Conservation (phyloP, 2,888 invertebrate species). For the Pilophorus perplexus region DNA sequence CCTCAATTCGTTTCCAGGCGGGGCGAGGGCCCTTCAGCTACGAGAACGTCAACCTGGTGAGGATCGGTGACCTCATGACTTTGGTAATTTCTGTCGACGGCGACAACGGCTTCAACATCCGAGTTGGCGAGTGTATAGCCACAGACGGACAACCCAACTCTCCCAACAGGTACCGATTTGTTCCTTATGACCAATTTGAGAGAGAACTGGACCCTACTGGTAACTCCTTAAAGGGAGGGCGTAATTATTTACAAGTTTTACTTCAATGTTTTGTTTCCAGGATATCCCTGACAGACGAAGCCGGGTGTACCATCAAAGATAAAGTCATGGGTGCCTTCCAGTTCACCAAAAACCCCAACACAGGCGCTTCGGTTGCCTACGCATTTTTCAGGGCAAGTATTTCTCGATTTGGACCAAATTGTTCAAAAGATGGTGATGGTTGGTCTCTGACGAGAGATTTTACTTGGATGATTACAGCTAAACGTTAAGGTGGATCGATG, state of each 20-base stretch:
- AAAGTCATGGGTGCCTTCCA: conserved; percentile 79
- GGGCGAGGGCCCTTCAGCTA: conserved; percentile 76
- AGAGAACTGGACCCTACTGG: too few relatives aligned
- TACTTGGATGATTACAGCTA: too few relatives aligned
- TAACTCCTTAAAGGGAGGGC: too few relatives aligned
- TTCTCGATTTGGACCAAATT: too few relatives aligned
- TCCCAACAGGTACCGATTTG: conserved; percentile 51
- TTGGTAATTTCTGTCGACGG: conserved; percentile 76
- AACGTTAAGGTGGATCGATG: too few relatives aligned
- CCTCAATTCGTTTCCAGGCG: too few relatives aligned
- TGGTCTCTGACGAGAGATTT: too few relatives aligned
- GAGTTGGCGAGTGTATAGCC: conserved; percentile 72
- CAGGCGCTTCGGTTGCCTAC: conserved; percentile 70
- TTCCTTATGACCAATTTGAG: too few relatives aligned
- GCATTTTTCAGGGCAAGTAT: conserved; percentile 64
- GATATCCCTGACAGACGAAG: conserved; percentile 68
- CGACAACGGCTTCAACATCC: conserved; percentile 72
- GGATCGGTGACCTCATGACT: conserved; percentile 79
- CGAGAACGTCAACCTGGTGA: conserved; percentile 71
- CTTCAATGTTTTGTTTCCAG: conserved; percentile 57
- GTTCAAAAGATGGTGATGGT: too few relatives aligned
- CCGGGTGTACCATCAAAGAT: conserved; percentile 74
- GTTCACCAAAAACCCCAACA: conserved; percentile 71
- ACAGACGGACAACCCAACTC: conserved; percentile 62
- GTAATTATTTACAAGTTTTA: background rate